These are phyloP conservation scores for honey bee (Apis mellifera) DNA, from an alignment of 1,140 invertebrate genomes.

Conservation along the genomic window DNA sequence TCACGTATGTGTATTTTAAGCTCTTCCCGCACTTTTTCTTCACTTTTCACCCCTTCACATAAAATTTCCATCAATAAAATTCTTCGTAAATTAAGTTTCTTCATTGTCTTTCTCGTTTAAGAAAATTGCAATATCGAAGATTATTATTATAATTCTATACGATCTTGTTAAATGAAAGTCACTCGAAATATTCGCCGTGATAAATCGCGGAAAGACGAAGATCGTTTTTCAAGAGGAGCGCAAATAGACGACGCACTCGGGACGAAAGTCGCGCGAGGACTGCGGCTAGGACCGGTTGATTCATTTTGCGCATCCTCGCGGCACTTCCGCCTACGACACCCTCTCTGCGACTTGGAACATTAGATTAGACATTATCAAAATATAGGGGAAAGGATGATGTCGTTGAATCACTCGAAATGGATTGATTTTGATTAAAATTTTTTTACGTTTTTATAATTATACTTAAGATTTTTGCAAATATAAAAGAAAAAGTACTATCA, in stretches of 20 bases:
- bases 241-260: constrained; percentile 9
- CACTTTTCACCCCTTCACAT: neutral
- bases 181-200: neutral
- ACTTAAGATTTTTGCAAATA: too few species aligned
- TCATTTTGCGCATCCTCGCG: constrained; percentile 57
- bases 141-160: too few species aligned
- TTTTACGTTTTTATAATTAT: too few species aligned
- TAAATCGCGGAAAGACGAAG: too few species aligned
- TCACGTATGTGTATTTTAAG: neutral
- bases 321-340: constrained; percentile 37
- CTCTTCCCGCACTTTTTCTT: neutral
- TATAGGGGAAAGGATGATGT: too few species aligned
- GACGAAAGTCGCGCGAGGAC: constrained; percentile 63
- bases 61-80: neutral
- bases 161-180: too few species aligned
- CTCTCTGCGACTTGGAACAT: neutral
- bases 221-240: too few species aligned
- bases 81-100: neutral
- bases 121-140: too few species aligned
- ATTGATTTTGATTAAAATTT: too few species aligned
- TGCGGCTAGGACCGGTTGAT: constrained; percentile 41
- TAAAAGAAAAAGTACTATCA: too few species aligned
- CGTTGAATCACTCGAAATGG: too few species aligned
- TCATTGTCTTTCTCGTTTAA: neutral
- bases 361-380: neutral